These are phyloP conservation scores for Dryadula phaetusa DNA, from an alignment of 2,888 invertebrate genomes.

Conservation along the genomic window DNA sequence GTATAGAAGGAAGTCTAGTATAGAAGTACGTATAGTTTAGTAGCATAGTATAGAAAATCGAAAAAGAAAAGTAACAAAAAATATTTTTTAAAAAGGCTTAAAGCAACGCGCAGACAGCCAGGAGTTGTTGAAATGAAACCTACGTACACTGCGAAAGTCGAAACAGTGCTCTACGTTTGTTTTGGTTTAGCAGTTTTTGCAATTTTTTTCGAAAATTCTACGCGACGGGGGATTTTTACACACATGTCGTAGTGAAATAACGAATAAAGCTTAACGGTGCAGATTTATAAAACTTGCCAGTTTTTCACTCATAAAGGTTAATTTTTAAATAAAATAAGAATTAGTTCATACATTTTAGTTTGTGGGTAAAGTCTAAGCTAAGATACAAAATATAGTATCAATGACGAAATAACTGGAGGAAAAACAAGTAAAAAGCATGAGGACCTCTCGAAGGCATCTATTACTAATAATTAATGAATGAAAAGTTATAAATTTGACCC, in stretches of 20 bases:
- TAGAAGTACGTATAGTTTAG: too few relatives aligned
- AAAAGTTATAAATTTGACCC: too few relatives aligned
- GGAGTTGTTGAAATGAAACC: constrained; percentile 34
- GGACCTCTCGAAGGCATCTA: too few relatives aligned
- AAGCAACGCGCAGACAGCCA: constrained; percentile 28
- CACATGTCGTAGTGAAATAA: constrained; percentile 7
- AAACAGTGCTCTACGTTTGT: constrained; percentile 27
- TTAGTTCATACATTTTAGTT: too few relatives aligned
- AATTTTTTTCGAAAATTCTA: constrained; percentile 33
- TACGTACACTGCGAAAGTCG: constrained; percentile 28
- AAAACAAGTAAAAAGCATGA: too few relatives aligned
- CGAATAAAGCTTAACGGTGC: neutral
- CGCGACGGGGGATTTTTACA: constrained; percentile 8
- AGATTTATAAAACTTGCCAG: neutral
- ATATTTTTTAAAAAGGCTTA: constrained; percentile 18
- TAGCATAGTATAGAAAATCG: neutral
- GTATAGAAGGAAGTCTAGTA: too few relatives aligned
- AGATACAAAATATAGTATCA: too few relatives aligned
- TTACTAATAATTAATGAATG: too few relatives aligned
- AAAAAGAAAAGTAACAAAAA: constrained; percentile 4
- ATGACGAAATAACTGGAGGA: too few relatives aligned
- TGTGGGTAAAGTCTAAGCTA: too few relatives aligned
- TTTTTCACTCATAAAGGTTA: too few relatives aligned
- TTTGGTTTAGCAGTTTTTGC: constrained; percentile 37
- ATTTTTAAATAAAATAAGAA: too few relatives aligned